phyloP scores from a whole-genome alignment of 2,113 vertebrate genomes.

The Pituophis catenifer region DNA sequence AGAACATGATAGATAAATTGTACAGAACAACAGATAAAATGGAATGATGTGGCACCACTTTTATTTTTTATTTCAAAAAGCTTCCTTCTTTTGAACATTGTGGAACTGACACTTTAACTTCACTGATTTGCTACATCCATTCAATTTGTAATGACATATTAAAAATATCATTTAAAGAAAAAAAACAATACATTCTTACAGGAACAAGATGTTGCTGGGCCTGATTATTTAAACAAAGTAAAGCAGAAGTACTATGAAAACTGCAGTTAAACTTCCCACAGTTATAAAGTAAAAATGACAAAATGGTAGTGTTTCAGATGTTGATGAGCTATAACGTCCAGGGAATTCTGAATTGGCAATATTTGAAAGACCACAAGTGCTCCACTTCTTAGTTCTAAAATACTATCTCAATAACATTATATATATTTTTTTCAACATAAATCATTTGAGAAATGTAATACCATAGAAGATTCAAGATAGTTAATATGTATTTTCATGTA shows the following conservation, averaged over 20 bases:
- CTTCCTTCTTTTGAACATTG: conserved; percentile 57
- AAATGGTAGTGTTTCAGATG: not conserved
- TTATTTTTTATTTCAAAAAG: conserved; percentile 59
- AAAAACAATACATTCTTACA: conserved; percentile 52
- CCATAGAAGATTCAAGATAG: not conserved
- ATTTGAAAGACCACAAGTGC: not conserved
- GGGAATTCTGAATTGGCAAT: not conserved
- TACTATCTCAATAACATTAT: not conserved
- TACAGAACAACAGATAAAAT: conserved; percentile 58
- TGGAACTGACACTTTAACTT: conserved; percentile 58
- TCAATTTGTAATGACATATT: conserved; percentile 49
- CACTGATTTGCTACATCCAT: conserved; percentile 60
- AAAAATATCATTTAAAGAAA: conserved; percentile 58
- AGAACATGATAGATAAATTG: conserved; percentile 42
- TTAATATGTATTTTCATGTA: not conserved
- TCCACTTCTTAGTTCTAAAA: not conserved
- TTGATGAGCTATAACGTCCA: not conserved
- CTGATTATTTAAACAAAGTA: conserved; percentile 13
- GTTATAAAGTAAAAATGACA: conserved; percentile 31
- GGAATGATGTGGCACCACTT: conserved; percentile 48
- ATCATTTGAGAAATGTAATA: not conserved
- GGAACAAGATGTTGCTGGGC: conserved; percentile 38
- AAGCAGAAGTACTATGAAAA: conserved; percentile 36
- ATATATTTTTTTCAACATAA: not conserved
- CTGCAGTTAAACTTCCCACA: conserved; percentile 56